These are phyloP conservation scores for Neosalanx taihuensis DNA, from an alignment of 2,797 vertebrate genomes.

Conservation along the genomic window DNA sequence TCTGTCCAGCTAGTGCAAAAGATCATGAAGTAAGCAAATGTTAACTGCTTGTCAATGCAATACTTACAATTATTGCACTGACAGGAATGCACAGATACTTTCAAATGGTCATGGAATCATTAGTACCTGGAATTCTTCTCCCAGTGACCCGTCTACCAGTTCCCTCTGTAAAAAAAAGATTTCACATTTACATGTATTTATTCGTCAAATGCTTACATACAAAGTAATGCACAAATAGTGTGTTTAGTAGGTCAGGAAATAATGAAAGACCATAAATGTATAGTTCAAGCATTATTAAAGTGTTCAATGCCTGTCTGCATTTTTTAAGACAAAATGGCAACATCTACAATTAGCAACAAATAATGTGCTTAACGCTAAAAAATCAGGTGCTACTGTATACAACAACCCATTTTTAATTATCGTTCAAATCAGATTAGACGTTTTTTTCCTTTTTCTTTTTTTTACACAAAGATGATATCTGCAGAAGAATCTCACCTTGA, in stretches of 20 bases:
- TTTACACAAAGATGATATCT: background rate
- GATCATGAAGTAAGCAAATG: conserved; percentile 1
- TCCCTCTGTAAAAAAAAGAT: conserved; percentile 49
- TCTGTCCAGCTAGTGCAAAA: conserved; percentile 50
- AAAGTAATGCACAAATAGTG: no score
- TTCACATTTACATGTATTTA: no score
- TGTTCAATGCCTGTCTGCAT: no score
- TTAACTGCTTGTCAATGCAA: no score
- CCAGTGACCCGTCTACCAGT: conserved; percentile 31
- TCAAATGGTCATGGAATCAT: background rate
- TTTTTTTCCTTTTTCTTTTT: background rate
- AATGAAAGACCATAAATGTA: no score
- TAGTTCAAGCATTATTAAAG: no score
- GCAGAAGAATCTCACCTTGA: conserved; percentile 69
- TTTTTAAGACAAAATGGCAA: conserved; percentile 21
- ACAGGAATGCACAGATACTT: no score
- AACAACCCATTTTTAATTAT: background rate
- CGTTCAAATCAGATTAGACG: background rate
- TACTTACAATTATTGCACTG: no score
- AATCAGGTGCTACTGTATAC: background rate
- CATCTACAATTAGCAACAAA: background rate
- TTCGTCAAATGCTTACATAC: no score
- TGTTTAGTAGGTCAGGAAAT: no score
- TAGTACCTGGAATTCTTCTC: conserved; percentile 61
- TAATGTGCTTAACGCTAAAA: background rate